These are phyloP conservation scores for Drosophila basisetae DNA, from an alignment of 2,888 invertebrate species.

Conservation along the genomic window DNA sequence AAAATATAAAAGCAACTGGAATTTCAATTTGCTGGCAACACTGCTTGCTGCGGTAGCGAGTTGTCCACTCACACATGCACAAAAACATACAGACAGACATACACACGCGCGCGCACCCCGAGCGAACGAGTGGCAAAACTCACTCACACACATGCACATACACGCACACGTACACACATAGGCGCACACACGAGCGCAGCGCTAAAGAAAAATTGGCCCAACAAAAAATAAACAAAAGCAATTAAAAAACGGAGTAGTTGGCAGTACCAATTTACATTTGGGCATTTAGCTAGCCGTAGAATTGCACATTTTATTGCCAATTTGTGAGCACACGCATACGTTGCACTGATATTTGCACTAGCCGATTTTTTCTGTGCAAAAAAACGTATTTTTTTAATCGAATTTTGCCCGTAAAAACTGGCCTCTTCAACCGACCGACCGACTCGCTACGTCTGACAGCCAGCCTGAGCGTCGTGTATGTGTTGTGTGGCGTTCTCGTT, in stretches of 20 bases:
- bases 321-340: constrained; percentile 32
- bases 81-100: constrained; percentile 53
- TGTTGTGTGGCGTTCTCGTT: constrained; percentile 74
- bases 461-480: constrained; percentile 71
- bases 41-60: constrained; percentile 50
- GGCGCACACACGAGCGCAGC: constrained; percentile 63
- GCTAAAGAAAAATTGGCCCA: constrained; percentile 81
- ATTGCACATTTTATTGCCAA: constrained; percentile 65
- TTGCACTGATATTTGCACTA: constrained; percentile 48
- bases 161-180: constrained; percentile 57
- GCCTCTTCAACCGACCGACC: constrained; percentile 74
- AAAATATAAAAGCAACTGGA: constrained; percentile 6
- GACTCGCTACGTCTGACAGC: constrained; percentile 73
- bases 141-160: constrained; percentile 47
- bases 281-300: constrained; percentile 42
- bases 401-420: constrained; percentile 76
- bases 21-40: constrained; percentile 50
- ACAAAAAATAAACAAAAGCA: constrained; percentile 84
- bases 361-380: constrained; percentile 56
- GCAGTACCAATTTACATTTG: constrained; percentile 72
- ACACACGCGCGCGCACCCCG: constrained; percentile 73
- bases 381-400: constrained; percentile 64
- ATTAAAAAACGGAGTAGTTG: constrained; percentile 79
- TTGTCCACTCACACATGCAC: constrained; percentile 41
- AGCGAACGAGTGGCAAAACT: constrained; percentile 69